Evolutionary conservation across 2,113 vertebrate species (phyloP), one percentile per base, ranked within the genome.

Genomic region (Grallaria varia): DNA sequence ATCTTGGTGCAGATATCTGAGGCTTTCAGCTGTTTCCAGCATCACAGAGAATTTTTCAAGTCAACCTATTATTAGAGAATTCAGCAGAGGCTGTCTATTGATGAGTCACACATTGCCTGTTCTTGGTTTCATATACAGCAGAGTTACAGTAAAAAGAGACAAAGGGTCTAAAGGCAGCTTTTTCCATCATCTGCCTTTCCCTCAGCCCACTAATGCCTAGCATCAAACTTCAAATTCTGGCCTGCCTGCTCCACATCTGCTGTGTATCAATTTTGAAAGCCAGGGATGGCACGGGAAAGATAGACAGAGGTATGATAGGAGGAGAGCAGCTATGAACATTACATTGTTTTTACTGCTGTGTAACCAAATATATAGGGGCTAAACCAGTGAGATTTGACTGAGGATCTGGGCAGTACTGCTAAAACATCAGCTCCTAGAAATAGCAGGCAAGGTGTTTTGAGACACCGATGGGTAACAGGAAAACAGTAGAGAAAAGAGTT

Each of bases 51-150:
- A 33, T n/a, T 79, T 87, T 82, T 37, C 35, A 39, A 4, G 3
- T 52, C 45, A 73, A 45, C 24, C 11, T 83, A 37, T 31, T 44
- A 14, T 5, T n/a, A n/a, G n/a, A n/a, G 16, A 77, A 37, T 55
- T 39, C 10, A n/a, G n/a, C n/a, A n/a, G n/a, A 58, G 22, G 20
- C 15, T 37, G 49, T 12, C 40, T 74, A 1, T 6, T 71, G 59
- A 58, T 1, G 5, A 50, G 8, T 17, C 35, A 73, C 13, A 31
- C 5, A 6, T 20, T 2, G 1, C 7, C 50, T 1, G 0, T 19
- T 42, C 71, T 6, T 3, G 6, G 27, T 67, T 68, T 67, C 30
- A 25, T 11, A 14, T 4, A 17, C 5, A 74, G 55, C 44, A 77
- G 49, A 47, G 33, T 45, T 59, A 22, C 13, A 23, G 39, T 21